Evolutionary conservation across 1,140 invertebrate genomes (phyloP).

Genomic region (Galendromus occidentalis): DNA sequence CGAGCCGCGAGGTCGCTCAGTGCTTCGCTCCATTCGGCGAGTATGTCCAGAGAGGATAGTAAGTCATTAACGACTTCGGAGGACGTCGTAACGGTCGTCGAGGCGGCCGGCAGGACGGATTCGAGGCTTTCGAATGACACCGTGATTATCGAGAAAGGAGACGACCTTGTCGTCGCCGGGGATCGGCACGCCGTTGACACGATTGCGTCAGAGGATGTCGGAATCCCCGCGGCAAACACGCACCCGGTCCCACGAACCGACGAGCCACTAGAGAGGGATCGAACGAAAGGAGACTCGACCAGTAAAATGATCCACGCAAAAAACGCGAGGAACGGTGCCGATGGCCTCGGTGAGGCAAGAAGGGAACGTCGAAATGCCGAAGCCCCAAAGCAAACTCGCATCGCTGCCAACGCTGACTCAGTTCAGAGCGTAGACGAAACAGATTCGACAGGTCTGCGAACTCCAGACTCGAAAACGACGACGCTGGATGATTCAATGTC

Average conservation of each 20-base stretch:
- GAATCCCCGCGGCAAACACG: too few species aligned
- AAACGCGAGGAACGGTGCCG: too few species aligned
- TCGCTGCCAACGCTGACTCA: too few species aligned
- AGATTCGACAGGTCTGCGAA: background rate
- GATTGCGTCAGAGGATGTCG: too few species aligned
- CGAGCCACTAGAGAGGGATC: too few species aligned
- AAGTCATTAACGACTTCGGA: background rate
- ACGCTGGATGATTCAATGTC: constrained; percentile 9
- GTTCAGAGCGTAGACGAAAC: background rate
- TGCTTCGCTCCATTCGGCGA: background rate
- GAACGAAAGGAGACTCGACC: too few species aligned
- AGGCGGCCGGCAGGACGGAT: background rate
- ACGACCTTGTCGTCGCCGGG: background rate
- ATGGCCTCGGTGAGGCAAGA: too few species aligned
- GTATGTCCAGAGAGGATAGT: background rate
- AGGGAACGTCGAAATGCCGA: too few species aligned
- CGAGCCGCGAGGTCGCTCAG: background rate
- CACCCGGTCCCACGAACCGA: too few species aligned
- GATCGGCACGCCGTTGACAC: too few species aligned
- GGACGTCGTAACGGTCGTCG: background rate
- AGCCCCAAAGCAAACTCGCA: too few species aligned
- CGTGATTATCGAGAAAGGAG: constrained; percentile 6
- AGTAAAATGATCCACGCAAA: too few species aligned
- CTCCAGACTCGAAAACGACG: background rate
- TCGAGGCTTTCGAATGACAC: background rate